These are phyloP conservation scores for Xiphophorus couchianus DNA, from an alignment of 2,113 vertebrate genomes.

Conservation along the genomic window DNA sequence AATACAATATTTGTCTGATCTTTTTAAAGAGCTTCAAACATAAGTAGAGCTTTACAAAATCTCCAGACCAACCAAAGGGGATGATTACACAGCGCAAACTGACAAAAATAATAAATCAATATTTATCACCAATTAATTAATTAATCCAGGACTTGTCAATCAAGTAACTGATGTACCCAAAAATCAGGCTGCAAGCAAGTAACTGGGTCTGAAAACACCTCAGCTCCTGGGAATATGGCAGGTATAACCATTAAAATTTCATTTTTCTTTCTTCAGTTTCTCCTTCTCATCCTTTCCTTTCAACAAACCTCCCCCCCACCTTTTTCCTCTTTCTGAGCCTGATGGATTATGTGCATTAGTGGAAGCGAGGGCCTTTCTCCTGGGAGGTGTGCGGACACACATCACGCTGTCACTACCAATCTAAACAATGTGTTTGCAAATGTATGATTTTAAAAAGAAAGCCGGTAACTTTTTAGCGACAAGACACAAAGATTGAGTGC, in stretches of 20 bases:
- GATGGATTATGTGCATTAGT: conserved; percentile 71
- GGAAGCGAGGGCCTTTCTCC: conserved; percentile 52
- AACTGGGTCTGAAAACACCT: neutral
- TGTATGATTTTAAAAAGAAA: conserved; percentile 15
- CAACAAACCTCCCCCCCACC: conserved; percentile 12
- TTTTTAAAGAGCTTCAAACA: conserved; percentile 8
- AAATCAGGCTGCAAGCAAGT: conserved; percentile 2
- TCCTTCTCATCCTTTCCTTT: conserved; percentile 18
- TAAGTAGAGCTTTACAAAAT: neutral
- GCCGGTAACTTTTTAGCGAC: conserved; percentile 40
- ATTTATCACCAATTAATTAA: conserved; percentile 31
- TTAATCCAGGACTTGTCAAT: conserved; percentile 33
- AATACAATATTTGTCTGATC: neutral
- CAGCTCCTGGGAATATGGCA: conserved; percentile 23
- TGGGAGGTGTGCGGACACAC: conserved; percentile 59
- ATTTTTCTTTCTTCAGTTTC: conserved; percentile 27
- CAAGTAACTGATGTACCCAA: conserved; percentile 13
- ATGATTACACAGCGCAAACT: neutral
- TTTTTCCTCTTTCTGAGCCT: conserved; percentile 39
- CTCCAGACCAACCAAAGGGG: neutral
- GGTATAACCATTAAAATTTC: conserved; percentile 35
- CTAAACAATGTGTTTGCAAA: conserved; percentile 14
- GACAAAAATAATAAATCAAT: conserved; percentile 9
- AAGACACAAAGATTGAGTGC: conserved; percentile 42
- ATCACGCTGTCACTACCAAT: conserved; percentile 53